Conservation (phyloP, 2,113 vertebrate genomes). For the Narcine bancroftii region DNA sequence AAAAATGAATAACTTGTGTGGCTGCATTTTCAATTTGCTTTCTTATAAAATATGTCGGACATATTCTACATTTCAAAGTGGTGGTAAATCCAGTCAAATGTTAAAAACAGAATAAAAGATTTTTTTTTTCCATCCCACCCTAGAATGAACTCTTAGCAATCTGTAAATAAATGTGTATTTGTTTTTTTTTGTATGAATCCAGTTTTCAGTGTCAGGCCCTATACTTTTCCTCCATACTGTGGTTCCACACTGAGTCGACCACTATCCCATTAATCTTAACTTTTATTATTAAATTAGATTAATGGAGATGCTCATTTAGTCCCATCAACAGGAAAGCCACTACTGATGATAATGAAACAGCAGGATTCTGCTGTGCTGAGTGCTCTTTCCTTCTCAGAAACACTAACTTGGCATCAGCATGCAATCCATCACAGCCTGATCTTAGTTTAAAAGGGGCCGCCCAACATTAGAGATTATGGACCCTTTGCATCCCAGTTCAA, state of each 20-base stretch:
- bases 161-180: neutral
- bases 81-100: neutral
- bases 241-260: neutral
- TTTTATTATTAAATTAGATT: constrained; percentile 26
- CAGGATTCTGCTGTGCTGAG: neutral
- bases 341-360: neutral
- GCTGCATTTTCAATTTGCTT: neutral
- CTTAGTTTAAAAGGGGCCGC: neutral
- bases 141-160: neutral
- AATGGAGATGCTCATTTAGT: neutral
- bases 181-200: neutral
- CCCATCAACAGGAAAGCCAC: neutral
- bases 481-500: neutral
- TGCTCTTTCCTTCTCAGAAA: neutral
- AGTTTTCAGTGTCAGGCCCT: neutral
- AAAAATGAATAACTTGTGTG: neutral
- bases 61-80: neutral
- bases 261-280: neutral
- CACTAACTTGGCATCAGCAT: neutral
- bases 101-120: neutral
- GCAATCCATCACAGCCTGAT: neutral
- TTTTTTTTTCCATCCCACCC: neutral
- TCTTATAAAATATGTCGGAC: neutral
- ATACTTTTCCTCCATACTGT: neutral
- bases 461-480: neutral